Evolutionary conservation across 2,113 vertebrate species (phyloP).

Genomic region (Pardalotus punctatus): DNA sequence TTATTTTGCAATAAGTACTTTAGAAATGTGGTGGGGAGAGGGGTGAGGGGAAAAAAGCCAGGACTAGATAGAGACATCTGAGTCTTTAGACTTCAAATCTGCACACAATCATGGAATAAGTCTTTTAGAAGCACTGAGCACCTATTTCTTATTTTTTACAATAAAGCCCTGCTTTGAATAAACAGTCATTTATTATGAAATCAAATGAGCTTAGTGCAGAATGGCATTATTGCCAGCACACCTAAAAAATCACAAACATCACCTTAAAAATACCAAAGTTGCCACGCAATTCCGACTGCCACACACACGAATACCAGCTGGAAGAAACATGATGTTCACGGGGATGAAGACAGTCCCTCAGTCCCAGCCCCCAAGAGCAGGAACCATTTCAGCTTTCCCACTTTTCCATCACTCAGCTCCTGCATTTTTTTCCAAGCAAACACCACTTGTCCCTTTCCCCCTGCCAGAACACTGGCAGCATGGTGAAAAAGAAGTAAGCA

Average conservation of each 20-base stretch:
- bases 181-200: neutral
- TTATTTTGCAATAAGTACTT: neutral
- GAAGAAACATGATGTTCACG: neutral
- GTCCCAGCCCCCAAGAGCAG: neutral
- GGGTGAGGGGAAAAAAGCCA: neutral
- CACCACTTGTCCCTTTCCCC: neutral
- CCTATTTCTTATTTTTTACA: neutral
- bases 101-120: neutral
- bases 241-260: no score
- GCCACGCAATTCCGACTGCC: neutral
- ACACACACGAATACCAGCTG: fast-evolving
- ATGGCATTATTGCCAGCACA: neutral
- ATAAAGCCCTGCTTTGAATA: neutral
- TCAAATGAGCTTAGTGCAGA: neutral
- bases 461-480: neutral
- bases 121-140: neutral
- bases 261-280: neutral
- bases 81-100: neutral
- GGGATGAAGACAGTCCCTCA: neutral
- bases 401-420: neutral
- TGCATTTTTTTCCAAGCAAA: neutral
- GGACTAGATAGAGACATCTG: neutral
- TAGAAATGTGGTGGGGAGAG: fast-evolving
- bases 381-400: neutral
- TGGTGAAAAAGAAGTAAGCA: neutral